These are phyloP conservation scores for Ochropacha duplaris DNA, from an alignment of 2,888 invertebrate genomes.

Conservation along the genomic window DNA sequence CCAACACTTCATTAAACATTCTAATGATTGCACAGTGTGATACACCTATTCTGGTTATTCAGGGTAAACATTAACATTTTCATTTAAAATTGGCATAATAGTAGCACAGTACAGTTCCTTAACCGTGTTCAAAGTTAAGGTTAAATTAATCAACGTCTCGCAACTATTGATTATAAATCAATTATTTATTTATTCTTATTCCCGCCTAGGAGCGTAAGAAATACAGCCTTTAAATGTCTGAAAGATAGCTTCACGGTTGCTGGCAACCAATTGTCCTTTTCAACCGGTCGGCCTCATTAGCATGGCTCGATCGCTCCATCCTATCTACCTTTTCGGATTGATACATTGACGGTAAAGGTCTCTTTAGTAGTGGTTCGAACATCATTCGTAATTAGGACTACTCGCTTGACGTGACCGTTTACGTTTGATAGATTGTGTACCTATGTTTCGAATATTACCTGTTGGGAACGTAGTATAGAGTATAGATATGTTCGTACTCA, in stretches of 20 bases:
- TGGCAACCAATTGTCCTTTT: constrained; percentile 70
- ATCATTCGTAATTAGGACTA: constrained; percentile 60
- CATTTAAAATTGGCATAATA: constrained; percentile 47
- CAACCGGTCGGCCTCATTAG: constrained; percentile 72
- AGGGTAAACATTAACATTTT: constrained; percentile 46
- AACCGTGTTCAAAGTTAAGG: constrained; percentile 42
- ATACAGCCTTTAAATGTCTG: constrained; percentile 64
- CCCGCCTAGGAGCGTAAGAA: constrained; percentile 53
- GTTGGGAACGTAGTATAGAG: not conserved
- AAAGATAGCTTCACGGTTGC: constrained; percentile 64
- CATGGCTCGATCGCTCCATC: constrained; percentile 63
- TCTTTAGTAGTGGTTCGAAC: constrained; percentile 51
- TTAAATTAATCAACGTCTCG: constrained; percentile 63
- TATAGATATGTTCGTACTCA: constrained; percentile 4
- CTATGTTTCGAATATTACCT: constrained; percentile 5
- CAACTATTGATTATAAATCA: too few relatives aligned
- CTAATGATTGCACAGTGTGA: constrained; percentile 33
- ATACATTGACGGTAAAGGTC: constrained; percentile 73
- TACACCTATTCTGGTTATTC: constrained; percentile 28
- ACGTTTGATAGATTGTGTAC: constrained; percentile 43
- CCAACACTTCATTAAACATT: constrained; percentile 51
- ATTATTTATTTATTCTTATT: too few relatives aligned
- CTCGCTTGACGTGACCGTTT: constrained; percentile 41
- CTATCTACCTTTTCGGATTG: constrained; percentile 65
- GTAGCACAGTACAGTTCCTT: constrained; percentile 44